These are phyloP conservation scores for Bursaphelenchus okinawaensis DNA, from an alignment of 2,888 invertebrate species.

Conservation along the genomic window DNA sequence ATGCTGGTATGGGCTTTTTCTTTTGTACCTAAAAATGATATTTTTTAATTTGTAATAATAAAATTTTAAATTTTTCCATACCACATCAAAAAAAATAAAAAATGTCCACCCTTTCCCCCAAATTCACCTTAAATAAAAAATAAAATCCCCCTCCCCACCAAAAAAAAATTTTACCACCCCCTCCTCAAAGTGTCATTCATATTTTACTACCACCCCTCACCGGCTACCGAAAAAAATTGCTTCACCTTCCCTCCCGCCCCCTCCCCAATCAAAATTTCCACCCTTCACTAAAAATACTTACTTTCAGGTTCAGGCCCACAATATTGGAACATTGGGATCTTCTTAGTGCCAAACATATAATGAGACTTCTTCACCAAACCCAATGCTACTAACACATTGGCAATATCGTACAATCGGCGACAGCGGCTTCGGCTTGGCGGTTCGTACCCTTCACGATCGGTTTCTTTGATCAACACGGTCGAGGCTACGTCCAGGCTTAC, in stretches of 20 bases:
- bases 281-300: constrained; percentile 12
- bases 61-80: not conserved
- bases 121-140: not conserved
- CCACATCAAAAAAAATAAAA: too few relatives aligned
- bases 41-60: not conserved
- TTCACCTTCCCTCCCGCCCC: too few relatives aligned
- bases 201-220: too few relatives aligned
- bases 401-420: constrained; percentile 72
- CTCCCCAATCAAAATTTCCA: too few relatives aligned
- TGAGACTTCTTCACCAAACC: constrained; percentile 69
- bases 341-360: constrained; percentile 57
- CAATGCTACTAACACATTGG: constrained; percentile 72
- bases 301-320: constrained; percentile 54
- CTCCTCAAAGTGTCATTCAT: not conserved
- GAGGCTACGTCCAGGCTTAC: constrained; percentile 56
- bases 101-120: too few relatives aligned
- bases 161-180: not conserved
- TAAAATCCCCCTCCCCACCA: too few relatives aligned
- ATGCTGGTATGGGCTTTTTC: constrained; percentile 8
- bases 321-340: constrained; percentile 58
- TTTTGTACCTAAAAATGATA: not conserved
- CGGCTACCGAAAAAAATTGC: too few relatives aligned
- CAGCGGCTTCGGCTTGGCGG: constrained; percentile 55
- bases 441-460: constrained; percentile 53
- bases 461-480: constrained; percentile 56